A percentile compares a stretch with the other conserved stretches of the same genome.
Conservation (phyloP, 2,113 vertebrate species). For the Ciconia maguari region DNA sequence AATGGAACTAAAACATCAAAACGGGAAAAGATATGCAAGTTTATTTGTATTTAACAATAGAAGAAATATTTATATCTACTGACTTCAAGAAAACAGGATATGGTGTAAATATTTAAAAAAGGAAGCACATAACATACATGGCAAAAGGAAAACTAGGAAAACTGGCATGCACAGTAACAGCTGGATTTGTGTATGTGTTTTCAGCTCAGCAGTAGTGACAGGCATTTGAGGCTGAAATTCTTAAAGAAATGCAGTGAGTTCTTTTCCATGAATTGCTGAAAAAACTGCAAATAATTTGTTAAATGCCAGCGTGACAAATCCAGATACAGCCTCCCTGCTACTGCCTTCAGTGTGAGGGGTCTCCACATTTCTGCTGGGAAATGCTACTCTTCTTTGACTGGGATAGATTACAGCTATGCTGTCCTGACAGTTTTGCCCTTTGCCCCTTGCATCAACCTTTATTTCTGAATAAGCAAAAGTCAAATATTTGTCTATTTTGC, state of each 20-base stretch:
- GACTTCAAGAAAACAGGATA: constrained; percentile 35
- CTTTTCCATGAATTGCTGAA: neutral
- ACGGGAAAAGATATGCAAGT: neutral
- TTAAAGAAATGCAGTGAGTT: neutral
- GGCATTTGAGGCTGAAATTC: neutral
- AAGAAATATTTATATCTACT: neutral
- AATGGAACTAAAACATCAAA: neutral
- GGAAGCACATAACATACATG: neutral
- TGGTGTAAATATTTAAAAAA: neutral
- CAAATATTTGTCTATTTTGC: neutral
- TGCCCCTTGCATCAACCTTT: neutral
- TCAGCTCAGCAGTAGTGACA: neutral
- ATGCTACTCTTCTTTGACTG: neutral
- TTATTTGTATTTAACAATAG: neutral
- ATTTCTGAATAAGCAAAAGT: neutral
- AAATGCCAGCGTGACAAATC: neutral
- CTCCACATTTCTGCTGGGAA: neutral
- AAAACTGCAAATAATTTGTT: neutral
- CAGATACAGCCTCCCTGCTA: neutral
- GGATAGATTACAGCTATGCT: neutral
- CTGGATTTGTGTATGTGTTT: neutral
- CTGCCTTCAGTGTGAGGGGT: neutral
- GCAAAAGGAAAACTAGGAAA: neutral
- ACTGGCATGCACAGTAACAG: neutral
- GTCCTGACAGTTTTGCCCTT: neutral